Evolutionary conservation across 2,888 invertebrate genomes (phyloP).

Genomic region (Synanthedon myopaeformis): DNA sequence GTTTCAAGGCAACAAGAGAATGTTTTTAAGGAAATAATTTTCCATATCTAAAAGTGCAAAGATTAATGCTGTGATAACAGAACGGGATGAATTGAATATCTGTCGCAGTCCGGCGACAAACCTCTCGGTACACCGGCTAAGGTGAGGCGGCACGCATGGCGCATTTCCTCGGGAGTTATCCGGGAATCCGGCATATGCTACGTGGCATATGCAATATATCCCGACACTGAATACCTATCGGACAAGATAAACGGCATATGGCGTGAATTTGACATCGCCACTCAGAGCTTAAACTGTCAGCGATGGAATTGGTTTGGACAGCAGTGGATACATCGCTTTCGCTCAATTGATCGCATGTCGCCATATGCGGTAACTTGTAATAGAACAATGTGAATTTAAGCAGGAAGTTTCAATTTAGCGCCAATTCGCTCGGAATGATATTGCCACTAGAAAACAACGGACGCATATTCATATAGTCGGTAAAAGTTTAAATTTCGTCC

Average conservation of each 20-base stretch:
- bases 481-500: slow-evolving; percentile 45
- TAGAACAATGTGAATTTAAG: slow-evolving; percentile 56
- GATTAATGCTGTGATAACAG: no score
- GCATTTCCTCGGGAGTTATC: slow-evolving; percentile 19
- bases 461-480: slow-evolving; percentile 34
- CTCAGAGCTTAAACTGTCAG: slow-evolving; percentile 42
- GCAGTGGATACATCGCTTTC: slow-evolving; percentile 42
- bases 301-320: slow-evolving; percentile 42
- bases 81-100: no score
- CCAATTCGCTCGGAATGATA: slow-evolving; percentile 63
- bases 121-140: background rate
- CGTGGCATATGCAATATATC: slow-evolving; percentile 32
- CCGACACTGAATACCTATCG: slow-evolving; percentile 19
- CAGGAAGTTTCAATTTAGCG: slow-evolving; percentile 66
- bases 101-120: slow-evolving; percentile 12
- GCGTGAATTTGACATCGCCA: slow-evolving; percentile 28
- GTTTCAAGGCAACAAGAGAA: no score
- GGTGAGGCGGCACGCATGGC: slow-evolving; percentile 6
- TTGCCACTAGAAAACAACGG: slow-evolving; percentile 33
- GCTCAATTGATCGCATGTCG: slow-evolving; percentile 62
- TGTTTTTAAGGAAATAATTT: no score
- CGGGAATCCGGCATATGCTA: slow-evolving; percentile 26
- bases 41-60: no score
- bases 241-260: slow-evolving; percentile 43
- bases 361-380: slow-evolving; percentile 36